Evolutionary conservation across 2,888 invertebrate genomes (phyloP).

Genomic region (Apomyelois bistriatella): DNA sequence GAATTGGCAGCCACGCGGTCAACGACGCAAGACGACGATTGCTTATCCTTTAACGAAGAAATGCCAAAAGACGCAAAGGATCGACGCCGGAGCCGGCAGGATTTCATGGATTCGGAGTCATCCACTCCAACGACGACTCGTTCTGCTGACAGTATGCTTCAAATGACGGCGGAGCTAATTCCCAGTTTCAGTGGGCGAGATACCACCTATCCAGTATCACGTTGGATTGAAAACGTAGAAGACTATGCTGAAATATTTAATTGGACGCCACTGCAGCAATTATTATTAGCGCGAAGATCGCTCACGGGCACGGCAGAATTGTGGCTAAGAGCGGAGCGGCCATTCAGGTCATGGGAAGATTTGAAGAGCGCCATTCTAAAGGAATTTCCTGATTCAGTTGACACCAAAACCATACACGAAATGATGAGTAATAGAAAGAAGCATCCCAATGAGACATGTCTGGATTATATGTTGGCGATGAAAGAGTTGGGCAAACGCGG

Average conservation of each 20-base stretch:
- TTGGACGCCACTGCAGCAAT: conserved; percentile 16
- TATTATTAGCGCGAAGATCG: conserved; percentile 14
- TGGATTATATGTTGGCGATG: conserved; percentile 25
- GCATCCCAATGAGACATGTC: conserved; percentile 10
- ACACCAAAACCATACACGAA: conserved; percentile 11
- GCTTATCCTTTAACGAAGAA: no score
- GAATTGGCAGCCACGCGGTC: no score
- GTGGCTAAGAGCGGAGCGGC: neutral
- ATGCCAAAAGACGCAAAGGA: no score
- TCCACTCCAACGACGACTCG: no score
- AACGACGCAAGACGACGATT: no score
- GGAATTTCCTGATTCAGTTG: neutral
- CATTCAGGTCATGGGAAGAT: neutral
- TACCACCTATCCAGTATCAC: neutral
- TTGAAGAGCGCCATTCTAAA: neutral
- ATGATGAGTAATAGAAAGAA: conserved; percentile 10
- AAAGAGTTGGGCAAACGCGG: conserved; percentile 24
- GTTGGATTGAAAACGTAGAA: conserved; percentile 14
- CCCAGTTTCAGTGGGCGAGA: neutral
- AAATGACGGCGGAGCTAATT: no score
- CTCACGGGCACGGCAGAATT: conserved; percentile 11
- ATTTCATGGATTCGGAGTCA: no score
- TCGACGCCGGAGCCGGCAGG: no score
- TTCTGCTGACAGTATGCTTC: no score
- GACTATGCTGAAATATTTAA: conserved; percentile 18